phyloP scores from a whole-genome alignment of 2,797 vertebrate species.

The Taeniopygia guttata region DNA sequence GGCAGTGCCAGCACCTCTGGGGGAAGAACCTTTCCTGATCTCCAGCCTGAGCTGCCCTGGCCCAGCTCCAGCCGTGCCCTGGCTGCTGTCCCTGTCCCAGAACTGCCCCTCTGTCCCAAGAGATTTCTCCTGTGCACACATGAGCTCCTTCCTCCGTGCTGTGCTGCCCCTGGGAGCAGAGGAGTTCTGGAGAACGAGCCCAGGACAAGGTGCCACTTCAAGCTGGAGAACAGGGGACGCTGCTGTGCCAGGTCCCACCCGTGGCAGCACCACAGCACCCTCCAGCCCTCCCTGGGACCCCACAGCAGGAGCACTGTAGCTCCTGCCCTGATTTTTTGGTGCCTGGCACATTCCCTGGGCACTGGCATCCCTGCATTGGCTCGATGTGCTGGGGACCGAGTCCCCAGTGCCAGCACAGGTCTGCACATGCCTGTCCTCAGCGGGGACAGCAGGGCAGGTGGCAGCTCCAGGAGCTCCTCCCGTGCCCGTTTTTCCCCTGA shows the following conservation, averaged over 20 bases:
- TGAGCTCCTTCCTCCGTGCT: not conserved
- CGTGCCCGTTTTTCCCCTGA: not conserved
- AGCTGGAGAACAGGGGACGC: not conserved
- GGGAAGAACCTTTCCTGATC: not conserved
- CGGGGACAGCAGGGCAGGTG: not conserved
- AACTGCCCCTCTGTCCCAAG: not conserved
- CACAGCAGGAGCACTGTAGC: not conserved
- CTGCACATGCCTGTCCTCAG: rapidly evolving
- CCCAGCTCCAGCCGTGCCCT: not conserved
- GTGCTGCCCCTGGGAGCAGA: not conserved
- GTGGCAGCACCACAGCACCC: not conserved
- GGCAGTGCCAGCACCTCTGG: not conserved
- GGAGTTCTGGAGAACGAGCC: not conserved
- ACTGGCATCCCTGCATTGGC: not conserved
- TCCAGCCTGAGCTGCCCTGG: not conserved
- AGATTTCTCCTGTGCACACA: not conserved
- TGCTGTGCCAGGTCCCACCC: rapidly evolving
- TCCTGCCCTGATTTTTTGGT: too few relatives aligned
- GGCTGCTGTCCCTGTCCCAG: rapidly evolving
- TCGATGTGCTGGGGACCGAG: not conserved
- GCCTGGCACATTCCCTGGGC: not conserved
- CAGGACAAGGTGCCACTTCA: not conserved
- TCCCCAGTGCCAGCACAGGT: not conserved
- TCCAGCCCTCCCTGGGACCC: rapidly evolving
- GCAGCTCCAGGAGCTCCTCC: not conserved